Evolutionary conservation across 2,888 invertebrate species (phyloP), one percentile per base, ranked within the genome.

Genomic region (Drosophila lutescens): DNA sequence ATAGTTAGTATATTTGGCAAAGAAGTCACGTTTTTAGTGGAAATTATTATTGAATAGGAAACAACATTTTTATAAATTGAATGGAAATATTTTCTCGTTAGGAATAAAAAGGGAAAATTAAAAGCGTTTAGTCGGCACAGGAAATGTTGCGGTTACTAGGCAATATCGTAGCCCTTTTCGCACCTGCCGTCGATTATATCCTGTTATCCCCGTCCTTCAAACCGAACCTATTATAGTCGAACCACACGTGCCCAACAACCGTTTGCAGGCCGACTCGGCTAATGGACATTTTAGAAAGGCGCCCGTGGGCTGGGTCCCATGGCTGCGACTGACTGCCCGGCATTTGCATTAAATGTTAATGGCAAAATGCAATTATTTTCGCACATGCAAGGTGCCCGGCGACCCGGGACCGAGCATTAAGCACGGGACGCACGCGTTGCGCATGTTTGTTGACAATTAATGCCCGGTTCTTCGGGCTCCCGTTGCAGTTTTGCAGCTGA

Each of bases 371-470:
- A 81, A 81, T 83, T 87, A 83, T 81, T 81, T 81, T 81, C 69
- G 81, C 80, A 54, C 84, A 84, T 75, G 81, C 83, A 83, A 80
- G 51, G 54, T 60, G 38, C 44, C 34, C 54, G 34, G 32, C 70
- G 75, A 79, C 63, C 65, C 50, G 54, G 41, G 34, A 15, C 26
- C 23, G 49, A 2, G 15, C 38, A 26, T 40, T 34, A 15, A 36
- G 17, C 44, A 34, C 34, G 40, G 30, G 41, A 41, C 68, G 38
- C 32, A 26, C 66, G 78, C 78, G 73, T 79, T 76, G 72, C 72
- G 70, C 86, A 86, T 86, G 86, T 79, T 83, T 78, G 83, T 86
- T 86, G 88, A 86, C 88, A 83, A 83, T 83, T 83, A 87, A 87
- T 79, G 79, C 62, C 65, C 36, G 51, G 56, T 56, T 56, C 40